phyloP scores from a whole-genome alignment of 2,797 vertebrate genomes.

The Lagocephalus sceleratus region DNA sequence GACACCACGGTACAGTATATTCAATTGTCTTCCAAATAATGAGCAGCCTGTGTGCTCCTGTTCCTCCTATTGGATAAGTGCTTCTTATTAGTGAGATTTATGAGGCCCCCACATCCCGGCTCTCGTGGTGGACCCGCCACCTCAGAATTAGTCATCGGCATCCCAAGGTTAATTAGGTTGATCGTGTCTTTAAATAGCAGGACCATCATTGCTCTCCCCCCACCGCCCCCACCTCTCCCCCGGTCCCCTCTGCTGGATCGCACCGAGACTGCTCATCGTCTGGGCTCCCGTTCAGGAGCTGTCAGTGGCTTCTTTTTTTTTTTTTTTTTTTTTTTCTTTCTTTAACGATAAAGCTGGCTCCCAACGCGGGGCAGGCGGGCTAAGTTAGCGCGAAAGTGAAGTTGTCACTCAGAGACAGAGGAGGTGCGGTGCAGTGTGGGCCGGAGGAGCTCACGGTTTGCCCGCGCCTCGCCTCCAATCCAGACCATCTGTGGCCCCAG shows the following conservation, averaged over 20 bases:
- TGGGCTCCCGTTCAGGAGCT: conserved; percentile 55
- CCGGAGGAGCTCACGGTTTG: conserved; percentile 79
- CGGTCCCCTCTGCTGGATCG: conserved; percentile 41
- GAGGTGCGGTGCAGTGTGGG: conserved; percentile 77
- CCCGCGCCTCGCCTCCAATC: conserved; percentile 85
- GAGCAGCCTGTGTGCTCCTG: conserved; percentile 21
- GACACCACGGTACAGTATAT: conserved; percentile 46
- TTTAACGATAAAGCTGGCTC: conserved; percentile 51
- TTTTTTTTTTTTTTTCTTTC: conserved; percentile 8
- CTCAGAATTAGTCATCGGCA: conserved; percentile 70
- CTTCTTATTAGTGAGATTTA: conserved; percentile 77
- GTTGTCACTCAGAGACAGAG: conserved; percentile 82
- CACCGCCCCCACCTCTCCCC: conserved; percentile 26
- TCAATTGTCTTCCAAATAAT: conserved; percentile 46
- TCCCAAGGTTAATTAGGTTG: conserved; percentile 82
- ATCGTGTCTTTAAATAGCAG: conserved; percentile 79
- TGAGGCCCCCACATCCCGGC: conserved; percentile 48
- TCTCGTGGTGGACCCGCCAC: conserved; percentile 54
- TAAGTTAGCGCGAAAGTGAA: conserved; percentile 79
- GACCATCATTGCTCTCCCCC: conserved; percentile 63
- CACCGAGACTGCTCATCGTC: conserved; percentile 41
- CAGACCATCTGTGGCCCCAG: conserved; percentile 99
- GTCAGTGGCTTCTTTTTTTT: conserved; percentile 24
- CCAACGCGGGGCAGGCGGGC: conserved; percentile 58
- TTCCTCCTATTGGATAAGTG: conserved; percentile 53